Evolutionary conservation across 2,797 vertebrate genomes (phyloP).

Genomic region (Clamator glandarius): DNA sequence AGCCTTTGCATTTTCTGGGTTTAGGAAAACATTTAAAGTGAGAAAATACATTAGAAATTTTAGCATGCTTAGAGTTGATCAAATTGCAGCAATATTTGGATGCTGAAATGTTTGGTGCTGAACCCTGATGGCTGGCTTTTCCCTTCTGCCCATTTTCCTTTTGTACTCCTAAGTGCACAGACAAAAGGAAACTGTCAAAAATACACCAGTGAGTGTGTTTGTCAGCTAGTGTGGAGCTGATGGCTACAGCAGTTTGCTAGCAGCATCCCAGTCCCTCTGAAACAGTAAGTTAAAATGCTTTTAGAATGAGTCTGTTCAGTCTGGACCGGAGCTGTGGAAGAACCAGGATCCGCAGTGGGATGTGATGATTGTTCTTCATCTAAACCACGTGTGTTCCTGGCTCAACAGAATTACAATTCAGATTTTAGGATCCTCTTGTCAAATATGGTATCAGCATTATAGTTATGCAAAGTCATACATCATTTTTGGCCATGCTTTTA

Average conservation of each 20-base stretch:
- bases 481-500: neutral
- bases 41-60: neutral
- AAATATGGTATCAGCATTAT: neutral
- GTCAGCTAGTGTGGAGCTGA: neutral
- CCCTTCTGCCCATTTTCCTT: neutral
- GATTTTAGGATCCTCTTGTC: neutral
- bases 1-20: rapidly evolving
- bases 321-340: neutral
- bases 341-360: neutral
- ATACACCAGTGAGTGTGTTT: neutral
- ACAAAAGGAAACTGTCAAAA: neutral
- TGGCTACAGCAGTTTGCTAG: neutral
- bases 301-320: neutral
- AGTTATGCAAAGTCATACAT: neutral
- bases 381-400: neutral
- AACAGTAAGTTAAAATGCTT: neutral
- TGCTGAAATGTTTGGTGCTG: neutral
- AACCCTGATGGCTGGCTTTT: neutral
- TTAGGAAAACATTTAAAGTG: neutral
- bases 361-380: neutral
- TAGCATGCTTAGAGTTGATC: neutral
- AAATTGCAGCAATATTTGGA: neutral
- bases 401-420: neutral
- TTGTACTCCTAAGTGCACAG: neutral
- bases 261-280: neutral